These are phyloP conservation scores for Bombus soroeensis DNA, from an alignment of 1,140 invertebrate genomes.

Conservation along the genomic window DNA sequence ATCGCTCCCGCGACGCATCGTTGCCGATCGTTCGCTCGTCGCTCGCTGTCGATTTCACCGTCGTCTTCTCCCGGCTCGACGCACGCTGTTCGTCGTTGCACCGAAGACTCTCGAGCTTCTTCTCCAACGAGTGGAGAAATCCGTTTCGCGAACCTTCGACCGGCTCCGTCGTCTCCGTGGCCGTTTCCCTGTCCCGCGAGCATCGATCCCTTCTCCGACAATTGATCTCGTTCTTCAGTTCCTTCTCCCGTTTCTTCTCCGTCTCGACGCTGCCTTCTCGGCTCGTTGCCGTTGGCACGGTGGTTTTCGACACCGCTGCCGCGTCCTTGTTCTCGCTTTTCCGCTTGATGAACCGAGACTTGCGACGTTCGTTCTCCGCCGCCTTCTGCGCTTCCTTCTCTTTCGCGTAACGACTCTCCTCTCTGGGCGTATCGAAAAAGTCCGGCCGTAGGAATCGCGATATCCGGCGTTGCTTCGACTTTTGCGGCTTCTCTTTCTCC, in stretches of 20 bases:
- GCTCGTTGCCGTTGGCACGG: background rate
- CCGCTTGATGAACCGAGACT: conserved; percentile 76
- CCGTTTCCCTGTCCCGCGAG: conserved; percentile 15
- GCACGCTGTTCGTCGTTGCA: conserved; percentile 67
- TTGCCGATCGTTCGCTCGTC: conserved; percentile 50
- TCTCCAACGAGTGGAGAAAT: conserved; percentile 81
- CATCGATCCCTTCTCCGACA: conserved; percentile 61
- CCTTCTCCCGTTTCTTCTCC: conserved; percentile 73
- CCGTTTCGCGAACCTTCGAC: conserved; percentile 63
- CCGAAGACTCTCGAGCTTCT: conserved; percentile 81
- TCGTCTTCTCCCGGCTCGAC: background rate
- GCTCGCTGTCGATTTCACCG: conserved; percentile 72
- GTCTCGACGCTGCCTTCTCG: conserved; percentile 48
- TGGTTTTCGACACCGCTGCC: background rate
- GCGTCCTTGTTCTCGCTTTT: conserved; percentile 58
- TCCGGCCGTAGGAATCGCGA: conserved; percentile 90
- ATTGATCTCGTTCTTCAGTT: conserved; percentile 78
- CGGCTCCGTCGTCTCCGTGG: conserved; percentile 39
- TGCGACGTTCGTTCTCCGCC: conserved; percentile 80
- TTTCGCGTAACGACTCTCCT: conserved; percentile 87
- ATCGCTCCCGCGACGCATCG: conserved; percentile 84
- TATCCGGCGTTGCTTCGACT: conserved; percentile 83
- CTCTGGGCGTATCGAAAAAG: conserved; percentile 89
- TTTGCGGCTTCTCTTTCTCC: conserved; percentile 75
- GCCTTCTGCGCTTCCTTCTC: conserved; percentile 85